Conservation (phyloP, 2,113 vertebrate species). For the Heterochromis multidens region DNA sequence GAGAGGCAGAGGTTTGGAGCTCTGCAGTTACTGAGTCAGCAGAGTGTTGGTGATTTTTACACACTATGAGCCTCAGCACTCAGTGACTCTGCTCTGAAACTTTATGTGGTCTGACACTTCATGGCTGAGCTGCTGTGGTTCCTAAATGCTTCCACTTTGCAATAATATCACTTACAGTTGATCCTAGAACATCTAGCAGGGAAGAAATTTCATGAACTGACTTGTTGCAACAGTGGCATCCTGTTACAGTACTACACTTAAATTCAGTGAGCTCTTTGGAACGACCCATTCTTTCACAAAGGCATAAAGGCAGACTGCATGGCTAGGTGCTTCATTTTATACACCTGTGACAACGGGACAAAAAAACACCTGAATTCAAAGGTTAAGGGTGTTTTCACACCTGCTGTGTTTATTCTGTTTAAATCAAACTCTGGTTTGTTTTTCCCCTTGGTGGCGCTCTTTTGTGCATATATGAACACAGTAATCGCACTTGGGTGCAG, state of each 20-base stretch:
- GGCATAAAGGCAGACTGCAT: not conserved
- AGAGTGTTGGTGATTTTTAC: too few species aligned
- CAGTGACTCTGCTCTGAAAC: not conserved
- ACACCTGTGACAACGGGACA: not conserved
- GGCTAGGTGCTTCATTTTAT: not conserved
- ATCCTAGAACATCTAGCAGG: not conserved
- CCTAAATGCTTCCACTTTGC: not conserved
- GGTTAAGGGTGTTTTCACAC: not conserved
- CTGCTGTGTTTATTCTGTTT: not conserved
- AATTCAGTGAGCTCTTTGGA: not conserved
- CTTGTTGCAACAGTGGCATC: not conserved
- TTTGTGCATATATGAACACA: too few species aligned
- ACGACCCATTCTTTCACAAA: not conserved
- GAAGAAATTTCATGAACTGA: not conserved
- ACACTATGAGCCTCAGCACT: too few species aligned
- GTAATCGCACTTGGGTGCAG: too few species aligned
- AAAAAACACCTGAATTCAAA: not conserved
- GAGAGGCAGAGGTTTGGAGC: too few species aligned
- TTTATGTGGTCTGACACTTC: not conserved
- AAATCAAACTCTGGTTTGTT: not conserved
- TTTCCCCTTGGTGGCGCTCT: not conserved
- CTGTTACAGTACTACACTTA: not conserved
- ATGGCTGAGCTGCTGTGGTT: not conserved
- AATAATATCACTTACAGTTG: not conserved
- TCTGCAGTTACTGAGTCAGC: too few species aligned